Conservation (phyloP, 2,797 vertebrate species). For the Orestias chungarensis region DNA sequence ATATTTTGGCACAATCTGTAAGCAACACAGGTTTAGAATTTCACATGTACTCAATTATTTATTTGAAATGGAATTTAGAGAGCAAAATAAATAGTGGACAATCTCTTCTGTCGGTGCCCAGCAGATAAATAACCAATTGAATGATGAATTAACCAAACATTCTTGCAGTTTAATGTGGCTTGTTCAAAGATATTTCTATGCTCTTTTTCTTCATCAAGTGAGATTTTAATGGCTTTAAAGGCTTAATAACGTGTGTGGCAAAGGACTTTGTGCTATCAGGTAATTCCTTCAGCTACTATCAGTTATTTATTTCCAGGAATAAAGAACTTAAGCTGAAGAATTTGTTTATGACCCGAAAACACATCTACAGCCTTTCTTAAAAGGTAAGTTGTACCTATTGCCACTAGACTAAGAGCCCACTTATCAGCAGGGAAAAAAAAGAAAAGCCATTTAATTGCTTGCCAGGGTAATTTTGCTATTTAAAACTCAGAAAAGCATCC, state of each 20-base stretch:
- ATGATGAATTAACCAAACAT: conserved; percentile 22
- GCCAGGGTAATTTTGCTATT: conserved; percentile 45
- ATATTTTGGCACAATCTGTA: background rate
- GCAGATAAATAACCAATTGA: background rate
- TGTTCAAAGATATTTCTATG: conserved; percentile 33
- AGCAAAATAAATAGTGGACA: background rate
- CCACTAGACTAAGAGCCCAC: conserved; percentile 54
- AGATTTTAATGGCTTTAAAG: conserved; percentile 53
- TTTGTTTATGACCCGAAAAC: conserved; percentile 58
- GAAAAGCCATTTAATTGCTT: conserved; percentile 64
- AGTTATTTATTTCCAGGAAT: conserved; percentile 38
- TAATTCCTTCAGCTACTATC: conserved; percentile 32
- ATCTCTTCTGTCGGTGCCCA: conserved; percentile 12
- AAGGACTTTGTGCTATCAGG: conserved; percentile 39
- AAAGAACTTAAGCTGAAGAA: conserved; percentile 29
- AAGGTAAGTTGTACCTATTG: conserved; percentile 49
- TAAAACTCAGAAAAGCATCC: conserved; percentile 26
- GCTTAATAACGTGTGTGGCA: conserved; percentile 59
- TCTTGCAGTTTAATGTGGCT: conserved; percentile 27
- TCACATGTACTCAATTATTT: background rate
- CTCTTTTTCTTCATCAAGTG: conserved; percentile 56
- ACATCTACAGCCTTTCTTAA: conserved; percentile 47
- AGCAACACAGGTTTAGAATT: background rate
- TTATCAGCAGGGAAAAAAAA: conserved; percentile 53
- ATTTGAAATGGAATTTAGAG: background rate